phyloP scores from a whole-genome alignment of 2,888 invertebrate genomes.

The Aproaerema taeniolella region DNA sequence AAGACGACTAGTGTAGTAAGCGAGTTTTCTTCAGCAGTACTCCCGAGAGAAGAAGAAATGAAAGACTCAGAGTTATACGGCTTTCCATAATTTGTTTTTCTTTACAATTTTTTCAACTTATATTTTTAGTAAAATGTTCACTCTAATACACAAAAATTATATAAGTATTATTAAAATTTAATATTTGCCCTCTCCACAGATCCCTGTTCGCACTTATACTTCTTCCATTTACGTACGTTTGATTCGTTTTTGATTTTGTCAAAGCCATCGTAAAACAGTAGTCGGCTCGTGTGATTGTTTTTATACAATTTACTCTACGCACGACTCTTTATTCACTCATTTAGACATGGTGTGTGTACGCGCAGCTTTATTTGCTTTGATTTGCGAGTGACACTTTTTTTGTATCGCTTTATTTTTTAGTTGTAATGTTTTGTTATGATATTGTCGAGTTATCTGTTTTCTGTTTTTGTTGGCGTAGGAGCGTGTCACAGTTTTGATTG shows the following conservation, averaged over 20 bases:
- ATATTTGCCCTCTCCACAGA: slow-evolving; percentile 35
- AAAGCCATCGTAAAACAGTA: slow-evolving; percentile 70
- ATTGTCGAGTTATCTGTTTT: slow-evolving; percentile 51
- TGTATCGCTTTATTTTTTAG: slow-evolving; percentile 43
- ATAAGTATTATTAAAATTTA: not conserved
- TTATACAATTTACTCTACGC: slow-evolving; percentile 63
- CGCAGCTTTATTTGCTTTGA: slow-evolving; percentile 60
- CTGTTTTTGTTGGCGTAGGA: slow-evolving; percentile 39
- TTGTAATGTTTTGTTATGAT: slow-evolving; percentile 53
- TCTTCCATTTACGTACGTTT: slow-evolving; percentile 70
- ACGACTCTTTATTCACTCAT: slow-evolving; percentile 52
- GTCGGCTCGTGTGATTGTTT: slow-evolving; percentile 63
- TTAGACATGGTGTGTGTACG: slow-evolving; percentile 48
- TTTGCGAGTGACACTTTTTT: slow-evolving; percentile 68
- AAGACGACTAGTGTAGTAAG: too few relatives aligned
- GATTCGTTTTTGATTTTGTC: slow-evolving; percentile 70
- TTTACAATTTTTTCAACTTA: too few relatives aligned
- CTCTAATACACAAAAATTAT: too few relatives aligned
- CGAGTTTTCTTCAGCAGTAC: too few relatives aligned
- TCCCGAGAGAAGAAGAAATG: too few relatives aligned
- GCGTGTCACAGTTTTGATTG: slow-evolving; percentile 68
- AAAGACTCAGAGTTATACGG: too few relatives aligned
- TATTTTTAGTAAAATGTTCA: too few relatives aligned
- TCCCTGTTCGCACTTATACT: slow-evolving; percentile 37
- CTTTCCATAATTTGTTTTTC: too few relatives aligned